These are phyloP conservation scores for Hoplostethus mediterraneus DNA, from an alignment of 2,797 vertebrate species.

Conservation along the genomic window DNA sequence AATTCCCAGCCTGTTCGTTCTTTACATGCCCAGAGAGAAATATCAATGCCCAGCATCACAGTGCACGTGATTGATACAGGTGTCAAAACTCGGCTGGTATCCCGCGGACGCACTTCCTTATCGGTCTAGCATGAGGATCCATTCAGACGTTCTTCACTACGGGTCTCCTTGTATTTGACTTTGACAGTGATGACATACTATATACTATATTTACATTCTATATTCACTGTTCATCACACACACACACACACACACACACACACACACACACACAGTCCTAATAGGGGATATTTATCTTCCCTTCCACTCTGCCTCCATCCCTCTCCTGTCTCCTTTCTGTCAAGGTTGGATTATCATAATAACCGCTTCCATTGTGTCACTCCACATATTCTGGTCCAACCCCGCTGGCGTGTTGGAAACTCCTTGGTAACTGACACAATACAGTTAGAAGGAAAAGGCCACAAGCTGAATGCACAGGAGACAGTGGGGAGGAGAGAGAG, in stretches of 20 bases:
- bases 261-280: too few species aligned
- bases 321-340: not conserved
- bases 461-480: conserved; percentile 7
- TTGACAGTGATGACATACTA: too few species aligned
- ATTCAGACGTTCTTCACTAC: too few species aligned
- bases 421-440: not conserved
- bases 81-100: not conserved
- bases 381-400: not conserved
- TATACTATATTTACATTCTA: not conserved
- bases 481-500: too few species aligned
- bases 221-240: not conserved
- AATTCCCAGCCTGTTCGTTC: too few species aligned
- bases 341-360: not conserved
- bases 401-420: too few species aligned
- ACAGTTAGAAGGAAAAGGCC: conserved; percentile 19
- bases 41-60: not conserved
- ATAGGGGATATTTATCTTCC: not conserved
- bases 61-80: conserved; percentile 3
- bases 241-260: not conserved
- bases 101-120: too few species aligned
- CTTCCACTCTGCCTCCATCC: not conserved
- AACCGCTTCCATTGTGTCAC: not conserved
- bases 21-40: not conserved
- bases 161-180: too few species aligned
- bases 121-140: too few species aligned